Evolutionary conservation across 2,888 invertebrate genomes (phyloP), one percentile per base, ranked within the genome.

Genomic region (Clusia tigrina): DNA sequence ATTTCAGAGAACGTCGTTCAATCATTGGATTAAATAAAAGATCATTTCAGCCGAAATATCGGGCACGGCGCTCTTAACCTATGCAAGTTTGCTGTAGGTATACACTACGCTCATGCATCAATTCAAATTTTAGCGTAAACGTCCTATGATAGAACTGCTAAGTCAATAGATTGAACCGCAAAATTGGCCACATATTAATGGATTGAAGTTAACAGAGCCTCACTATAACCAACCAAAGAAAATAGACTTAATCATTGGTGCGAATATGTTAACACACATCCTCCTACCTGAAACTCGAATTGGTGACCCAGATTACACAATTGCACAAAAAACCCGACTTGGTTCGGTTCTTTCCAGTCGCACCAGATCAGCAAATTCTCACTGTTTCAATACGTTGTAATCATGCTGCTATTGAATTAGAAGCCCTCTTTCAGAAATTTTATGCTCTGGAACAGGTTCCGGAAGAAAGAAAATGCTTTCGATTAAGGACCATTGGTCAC

Each of bases 1-100:
- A 56, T 63, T 15, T 60, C 63, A 9, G 60, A 63, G 37, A 12
- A 51, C 10, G 63, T 22, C 1, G 25, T 60, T 37, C 63, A 63
- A 42, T 9, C 23, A 12, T 22, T 63, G n/a, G 56, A 53, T 6
- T 5, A 22, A 54, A 38, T 48, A 54, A 17, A n/a, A n/a, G n/a
- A n/a, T n/a, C 25, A 25, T 25, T 20, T 55, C 55, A 2, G 58
- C 63, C 1, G 51, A 63, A n/a, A 63, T 63, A 37, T 59, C 3
- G 26, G 63, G n/a, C 1, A 20, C 10, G 22, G 37, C 17, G 54
- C 25, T 15, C 15, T 18, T 1, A 54, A 5, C 51, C 52, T 23
- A 2, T 59, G 25, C n/a, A 63, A 59, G 48, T 59, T 58, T 32
- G n/a, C n/a, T n/a, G n/a, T 12, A 9, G 1, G 18, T 25, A n/a